phyloP scores from a whole-genome alignment of 2,113 vertebrate species.

The Craseonycteris thonglongyai region DNA sequence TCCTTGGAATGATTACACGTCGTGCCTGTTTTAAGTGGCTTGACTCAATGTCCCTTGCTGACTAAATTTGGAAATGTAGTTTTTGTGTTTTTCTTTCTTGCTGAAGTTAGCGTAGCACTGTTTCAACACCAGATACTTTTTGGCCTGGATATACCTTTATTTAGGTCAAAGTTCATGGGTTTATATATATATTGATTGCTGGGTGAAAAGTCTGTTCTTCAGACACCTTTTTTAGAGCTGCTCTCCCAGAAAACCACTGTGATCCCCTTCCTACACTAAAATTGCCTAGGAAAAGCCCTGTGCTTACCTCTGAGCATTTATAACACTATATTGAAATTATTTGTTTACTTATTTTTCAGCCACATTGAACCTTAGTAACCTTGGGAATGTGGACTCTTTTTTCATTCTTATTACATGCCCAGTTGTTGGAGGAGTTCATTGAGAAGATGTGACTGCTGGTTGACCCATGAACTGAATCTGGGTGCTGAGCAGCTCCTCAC shows the following conservation, averaged over 20 bases:
- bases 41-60: slow-evolving; percentile 58
- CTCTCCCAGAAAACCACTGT: neutral
- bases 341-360: neutral
- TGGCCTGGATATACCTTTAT: neutral
- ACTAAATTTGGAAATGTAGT: slow-evolving; percentile 55
- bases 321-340: neutral
- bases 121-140: neutral
- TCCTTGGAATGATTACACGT: slow-evolving; percentile 54
- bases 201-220: neutral
- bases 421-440: neutral
- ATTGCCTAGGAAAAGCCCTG: neutral
- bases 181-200: neutral
- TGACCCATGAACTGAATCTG: neutral
- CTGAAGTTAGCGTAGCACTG: neutral
- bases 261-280: neutral
- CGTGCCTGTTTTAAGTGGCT: slow-evolving; percentile 29
- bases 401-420: neutral
- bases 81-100: slow-evolving; percentile 27
- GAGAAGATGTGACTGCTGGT: neutral
- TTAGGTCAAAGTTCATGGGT: neutral
- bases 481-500: neutral
- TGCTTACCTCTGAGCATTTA: neutral
- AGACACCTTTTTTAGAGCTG: neutral
- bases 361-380: neutral
- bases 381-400: neutral